Evolutionary conservation across 1,140 invertebrate species (phyloP).

Genomic region (Cherax destructor): DNA sequence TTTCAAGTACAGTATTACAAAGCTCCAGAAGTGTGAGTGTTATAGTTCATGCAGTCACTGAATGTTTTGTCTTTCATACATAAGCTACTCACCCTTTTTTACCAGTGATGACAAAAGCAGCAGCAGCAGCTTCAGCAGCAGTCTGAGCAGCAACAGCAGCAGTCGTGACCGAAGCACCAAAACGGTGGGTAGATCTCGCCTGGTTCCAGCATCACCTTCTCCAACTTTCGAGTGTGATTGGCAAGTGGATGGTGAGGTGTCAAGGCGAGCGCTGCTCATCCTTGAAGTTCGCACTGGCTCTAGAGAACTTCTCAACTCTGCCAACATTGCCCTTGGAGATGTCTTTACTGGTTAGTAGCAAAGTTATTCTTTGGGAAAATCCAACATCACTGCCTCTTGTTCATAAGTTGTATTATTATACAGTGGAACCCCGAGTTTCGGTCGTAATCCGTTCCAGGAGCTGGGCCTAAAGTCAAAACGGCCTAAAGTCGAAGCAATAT

Average conservation of each 20-base stretch:
- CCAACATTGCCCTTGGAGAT: constrained; percentile 49
- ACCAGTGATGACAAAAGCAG: constrained; percentile 2
- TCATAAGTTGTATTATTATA: too few species aligned
- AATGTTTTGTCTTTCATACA: not conserved
- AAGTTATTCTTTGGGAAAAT: too few species aligned
- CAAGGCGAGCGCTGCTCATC: constrained; percentile 34
- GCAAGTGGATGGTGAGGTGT: constrained; percentile 42
- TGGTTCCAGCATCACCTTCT: constrained; percentile 53
- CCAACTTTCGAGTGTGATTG: constrained; percentile 63
- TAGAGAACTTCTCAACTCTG: constrained; percentile 61
- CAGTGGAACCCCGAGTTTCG: too few species aligned
- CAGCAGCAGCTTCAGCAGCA: constrained; percentile 11
- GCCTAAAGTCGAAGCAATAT: too few species aligned
- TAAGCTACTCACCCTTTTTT: not conserved
- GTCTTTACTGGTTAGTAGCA: constrained; percentile 45
- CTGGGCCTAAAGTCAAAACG: too few species aligned
- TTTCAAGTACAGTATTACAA: not conserved
- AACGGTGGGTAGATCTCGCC: constrained; percentile 48
- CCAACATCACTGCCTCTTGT: too few species aligned
- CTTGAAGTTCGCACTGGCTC: constrained; percentile 57
- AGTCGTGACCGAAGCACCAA: constrained; percentile 42
- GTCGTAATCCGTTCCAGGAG: too few species aligned
- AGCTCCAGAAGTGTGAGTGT: not conserved
- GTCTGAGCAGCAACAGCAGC: constrained; percentile 29
- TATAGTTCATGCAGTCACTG: not conserved